phyloP scores from a whole-genome alignment of 2,797 vertebrate genomes.

The Esox masquinongy region DNA sequence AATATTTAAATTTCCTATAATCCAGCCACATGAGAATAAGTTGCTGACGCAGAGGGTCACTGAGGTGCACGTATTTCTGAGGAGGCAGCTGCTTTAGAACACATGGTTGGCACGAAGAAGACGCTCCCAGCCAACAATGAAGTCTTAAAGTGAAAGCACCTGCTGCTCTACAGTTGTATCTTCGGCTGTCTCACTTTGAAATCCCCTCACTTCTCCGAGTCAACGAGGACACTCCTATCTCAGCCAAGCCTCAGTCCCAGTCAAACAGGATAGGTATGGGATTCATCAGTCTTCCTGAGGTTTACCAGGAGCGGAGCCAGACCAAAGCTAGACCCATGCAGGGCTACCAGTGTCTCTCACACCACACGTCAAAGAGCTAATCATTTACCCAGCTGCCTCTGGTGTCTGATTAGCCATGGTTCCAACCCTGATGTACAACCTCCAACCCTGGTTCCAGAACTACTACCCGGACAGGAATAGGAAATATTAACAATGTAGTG shows the following conservation, averaged over 20 bases:
- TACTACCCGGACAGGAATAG: neutral
- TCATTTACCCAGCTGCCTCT: conserved; percentile 38
- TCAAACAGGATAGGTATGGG: conserved; percentile 42
- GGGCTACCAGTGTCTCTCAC: conserved; percentile 52
- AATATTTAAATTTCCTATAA: neutral
- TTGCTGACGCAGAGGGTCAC: neutral
- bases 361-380: conserved; percentile 57
- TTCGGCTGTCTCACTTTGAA: neutral
- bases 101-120: conserved; percentile 19
- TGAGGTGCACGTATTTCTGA: neutral
- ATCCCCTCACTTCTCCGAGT: neutral
- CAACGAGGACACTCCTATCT: neutral
- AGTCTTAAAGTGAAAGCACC: neutral
- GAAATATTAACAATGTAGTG: neutral
- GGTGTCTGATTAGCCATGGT: neutral
- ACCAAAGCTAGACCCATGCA: conserved; percentile 44
- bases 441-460: neutral
- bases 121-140: neutral
- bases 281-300: conserved; percentile 52
- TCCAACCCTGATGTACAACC: neutral
- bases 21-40: neutral
- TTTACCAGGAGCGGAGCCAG: conserved; percentile 57
- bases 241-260: conserved; percentile 41
- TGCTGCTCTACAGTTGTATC: neutral
- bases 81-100: neutral